Conservation (phyloP, 2,888 invertebrate species). For the Drosophila rubida region DNA sequence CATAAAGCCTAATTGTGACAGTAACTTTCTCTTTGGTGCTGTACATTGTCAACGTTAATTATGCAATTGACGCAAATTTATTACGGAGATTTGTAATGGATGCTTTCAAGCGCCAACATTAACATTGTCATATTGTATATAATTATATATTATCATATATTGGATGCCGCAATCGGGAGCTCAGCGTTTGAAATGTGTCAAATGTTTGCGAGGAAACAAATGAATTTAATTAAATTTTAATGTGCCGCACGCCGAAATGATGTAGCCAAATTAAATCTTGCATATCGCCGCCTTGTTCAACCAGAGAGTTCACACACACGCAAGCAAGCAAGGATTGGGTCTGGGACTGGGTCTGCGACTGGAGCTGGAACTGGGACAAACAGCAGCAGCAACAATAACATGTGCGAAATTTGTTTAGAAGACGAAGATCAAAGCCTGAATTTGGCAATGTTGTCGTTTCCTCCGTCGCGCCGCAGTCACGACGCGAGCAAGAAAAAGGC, state of each 20-base stretch:
- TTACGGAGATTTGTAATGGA: not conserved
- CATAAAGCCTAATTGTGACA: too few relatives aligned
- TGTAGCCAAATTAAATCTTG: constrained; percentile 70
- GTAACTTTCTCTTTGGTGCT: too few relatives aligned
- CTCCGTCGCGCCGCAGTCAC: constrained; percentile 45
- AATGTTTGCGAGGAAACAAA: constrained; percentile 44
- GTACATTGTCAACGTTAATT: too few relatives aligned
- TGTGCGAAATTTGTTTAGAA: constrained; percentile 60
- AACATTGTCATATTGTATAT: not conserved
- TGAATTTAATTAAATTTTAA: constrained; percentile 66
- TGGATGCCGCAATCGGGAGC: not conserved
- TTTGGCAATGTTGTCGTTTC: constrained; percentile 48
- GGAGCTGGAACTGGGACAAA: constrained; percentile 23
- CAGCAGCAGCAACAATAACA: constrained; percentile 33
- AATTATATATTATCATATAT: too few relatives aligned
- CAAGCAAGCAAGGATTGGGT: constrained; percentile 10
- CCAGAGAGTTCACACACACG: constrained; percentile 43
- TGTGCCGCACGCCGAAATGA: constrained; percentile 41
- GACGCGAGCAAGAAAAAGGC: constrained; percentile 11
- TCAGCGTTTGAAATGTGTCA: constrained; percentile 42
- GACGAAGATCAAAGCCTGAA: constrained; percentile 33
- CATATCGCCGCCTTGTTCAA: constrained; percentile 71
- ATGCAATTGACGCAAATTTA: too few relatives aligned
- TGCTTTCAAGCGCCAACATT: not conserved
- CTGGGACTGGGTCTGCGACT: not conserved